Evolutionary conservation across 2,113 vertebrate species (phyloP).

Genomic region (Oceanodroma tethys): DNA sequence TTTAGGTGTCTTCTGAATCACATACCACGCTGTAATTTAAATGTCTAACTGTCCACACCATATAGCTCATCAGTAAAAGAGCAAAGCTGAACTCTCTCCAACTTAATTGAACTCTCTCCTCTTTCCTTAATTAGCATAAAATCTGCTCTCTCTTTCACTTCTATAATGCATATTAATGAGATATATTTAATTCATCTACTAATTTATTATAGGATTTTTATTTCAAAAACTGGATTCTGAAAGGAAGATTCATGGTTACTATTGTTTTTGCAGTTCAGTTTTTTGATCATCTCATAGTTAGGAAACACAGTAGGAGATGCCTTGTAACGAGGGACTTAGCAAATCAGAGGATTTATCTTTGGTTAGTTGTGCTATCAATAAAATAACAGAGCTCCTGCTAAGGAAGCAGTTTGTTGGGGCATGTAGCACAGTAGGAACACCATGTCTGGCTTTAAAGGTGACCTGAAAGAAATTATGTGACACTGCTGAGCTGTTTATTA

Average conservation of each 20-base stretch:
- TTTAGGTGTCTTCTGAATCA: background rate
- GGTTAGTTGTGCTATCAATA: conserved; percentile 42
- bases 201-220: background rate
- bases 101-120: background rate
- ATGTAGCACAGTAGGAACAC: conserved; percentile 38
- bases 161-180: conserved; percentile 6
- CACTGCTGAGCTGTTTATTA: conserved; percentile 20
- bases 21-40: background rate
- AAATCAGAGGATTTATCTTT: conserved; percentile 43
- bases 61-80: conserved; percentile 14
- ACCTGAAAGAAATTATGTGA: conserved; percentile 20
- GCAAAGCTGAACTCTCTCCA: conserved; percentile 7
- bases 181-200: background rate
- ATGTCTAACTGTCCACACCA: conserved; percentile 8
- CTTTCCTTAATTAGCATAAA: conserved; percentile 35
- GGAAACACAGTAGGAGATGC: conserved; percentile 19
- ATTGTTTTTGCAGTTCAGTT: background rate
- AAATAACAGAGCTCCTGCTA: conserved; percentile 53
- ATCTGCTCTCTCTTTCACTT: background rate
- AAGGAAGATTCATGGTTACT: background rate
- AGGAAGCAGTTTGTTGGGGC: conserved; percentile 30
- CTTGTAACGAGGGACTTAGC: background rate
- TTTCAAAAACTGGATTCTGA: conserved; percentile 24
- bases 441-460: conserved; percentile 36
- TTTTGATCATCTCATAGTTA: conserved; percentile 38